Evolutionary conservation across 2,888 invertebrate genomes (phyloP).

Genomic region (Caenorhabditis wallacei): DNA sequence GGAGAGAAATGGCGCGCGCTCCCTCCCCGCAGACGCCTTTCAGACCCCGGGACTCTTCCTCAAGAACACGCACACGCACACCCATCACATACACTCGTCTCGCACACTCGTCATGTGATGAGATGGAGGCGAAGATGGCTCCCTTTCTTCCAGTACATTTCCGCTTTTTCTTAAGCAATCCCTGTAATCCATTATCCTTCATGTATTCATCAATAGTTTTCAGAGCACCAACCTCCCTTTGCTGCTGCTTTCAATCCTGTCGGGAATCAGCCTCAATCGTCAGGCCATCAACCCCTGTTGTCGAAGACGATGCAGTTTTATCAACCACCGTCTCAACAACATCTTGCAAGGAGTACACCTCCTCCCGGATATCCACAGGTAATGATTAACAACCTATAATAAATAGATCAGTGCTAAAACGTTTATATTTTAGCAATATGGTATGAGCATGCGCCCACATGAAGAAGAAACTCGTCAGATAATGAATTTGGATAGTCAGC

Average conservation of each 20-base stretch:
- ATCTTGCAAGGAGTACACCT: conserved; percentile 54
- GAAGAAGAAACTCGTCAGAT: conserved; percentile 65
- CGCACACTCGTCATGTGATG: conserved; percentile 56
- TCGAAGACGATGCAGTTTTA: conserved; percentile 62
- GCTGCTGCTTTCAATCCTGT: conserved; percentile 18
- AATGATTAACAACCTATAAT: background rate
- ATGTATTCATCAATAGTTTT: background rate
- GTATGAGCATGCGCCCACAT: conserved; percentile 61
- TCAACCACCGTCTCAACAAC: conserved; percentile 58
- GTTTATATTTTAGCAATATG: conserved; percentile 53
- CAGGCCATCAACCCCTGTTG: conserved; percentile 2
- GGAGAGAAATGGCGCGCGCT: conserved; percentile 42
- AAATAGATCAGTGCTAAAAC: no score
- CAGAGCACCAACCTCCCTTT: conserved; percentile 39
- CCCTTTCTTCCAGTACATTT: conserved; percentile 38
- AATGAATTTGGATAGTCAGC: conserved; percentile 64
- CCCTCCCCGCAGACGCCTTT: conserved; percentile 58
- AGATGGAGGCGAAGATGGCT: conserved; percentile 38
- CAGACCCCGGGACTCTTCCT: conserved; percentile 61
- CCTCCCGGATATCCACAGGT: conserved; percentile 57
- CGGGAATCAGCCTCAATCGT: conserved; percentile 18
- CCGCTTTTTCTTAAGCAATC: background rate
- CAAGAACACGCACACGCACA: conserved; percentile 60
- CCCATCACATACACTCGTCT: conserved; percentile 62
- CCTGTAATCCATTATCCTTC: background rate